These are phyloP conservation scores for Isaurus tuberculatus DNA, from an alignment of 92 coral and sea anemone genomes.

Conservation along the genomic window DNA sequence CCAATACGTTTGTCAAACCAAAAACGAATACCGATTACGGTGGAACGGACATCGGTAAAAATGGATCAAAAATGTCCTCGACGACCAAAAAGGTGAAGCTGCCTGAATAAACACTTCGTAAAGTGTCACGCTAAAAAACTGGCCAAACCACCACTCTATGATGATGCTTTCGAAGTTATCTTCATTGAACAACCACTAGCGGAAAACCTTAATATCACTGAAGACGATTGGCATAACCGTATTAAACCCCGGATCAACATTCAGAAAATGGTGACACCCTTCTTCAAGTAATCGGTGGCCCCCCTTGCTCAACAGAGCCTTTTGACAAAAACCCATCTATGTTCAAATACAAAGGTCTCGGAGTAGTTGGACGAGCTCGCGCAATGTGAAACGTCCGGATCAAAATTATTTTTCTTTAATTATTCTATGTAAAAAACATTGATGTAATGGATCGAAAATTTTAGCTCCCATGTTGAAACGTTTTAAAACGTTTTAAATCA, in stretches of 20 bases:
- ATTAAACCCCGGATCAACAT: slow-evolving; percentile 12
- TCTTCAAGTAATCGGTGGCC: slow-evolving; percentile 6
- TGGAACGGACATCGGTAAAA: slow-evolving; percentile 14
- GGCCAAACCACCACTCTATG: neutral
- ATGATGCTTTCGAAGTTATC: slow-evolving; percentile 14
- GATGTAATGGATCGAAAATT: neutral
- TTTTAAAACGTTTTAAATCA: too few relatives aligned
- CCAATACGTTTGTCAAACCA: slow-evolving; percentile 14
- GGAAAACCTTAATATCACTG: slow-evolving; percentile 1
- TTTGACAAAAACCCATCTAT: neutral
- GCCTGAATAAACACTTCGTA: slow-evolving; percentile 3
- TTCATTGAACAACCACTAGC: slow-evolving; percentile 3
- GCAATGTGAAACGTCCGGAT: too few relatives aligned
- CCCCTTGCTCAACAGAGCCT: neutral
- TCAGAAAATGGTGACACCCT: slow-evolving; percentile 17
- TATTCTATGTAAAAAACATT: neutral
- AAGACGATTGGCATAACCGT: slow-evolving; percentile 12
- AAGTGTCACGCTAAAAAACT: slow-evolving; percentile 1
- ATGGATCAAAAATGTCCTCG: neutral
- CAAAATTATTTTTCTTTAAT: neutral
- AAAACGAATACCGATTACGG: slow-evolving; percentile 8
- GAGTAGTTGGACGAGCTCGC: too few relatives aligned
- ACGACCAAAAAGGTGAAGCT: slow-evolving; percentile 6
- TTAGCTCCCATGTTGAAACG: neutral
- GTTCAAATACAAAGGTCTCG: neutral